Conservation (phyloP, 2,888 invertebrate genomes). For the Amphipoea oculea region DNA sequence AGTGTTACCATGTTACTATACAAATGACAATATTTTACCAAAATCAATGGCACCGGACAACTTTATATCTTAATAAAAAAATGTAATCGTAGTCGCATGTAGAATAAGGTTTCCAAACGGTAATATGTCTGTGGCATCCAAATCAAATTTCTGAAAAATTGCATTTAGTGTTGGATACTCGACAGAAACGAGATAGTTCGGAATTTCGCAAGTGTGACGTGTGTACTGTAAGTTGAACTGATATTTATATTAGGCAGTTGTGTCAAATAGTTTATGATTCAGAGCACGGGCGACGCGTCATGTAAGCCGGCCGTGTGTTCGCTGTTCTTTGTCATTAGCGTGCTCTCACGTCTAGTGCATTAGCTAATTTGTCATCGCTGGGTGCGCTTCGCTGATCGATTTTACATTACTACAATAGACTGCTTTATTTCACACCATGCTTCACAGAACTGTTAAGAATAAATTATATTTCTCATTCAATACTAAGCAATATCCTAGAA, state of each 20-base stretch:
- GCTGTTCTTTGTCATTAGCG: constrained; percentile 86
- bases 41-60: background rate
- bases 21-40: background rate
- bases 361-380: constrained; percentile 86
- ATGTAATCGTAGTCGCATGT: constrained; percentile 19
- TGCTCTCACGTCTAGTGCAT: constrained; percentile 86
- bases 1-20: background rate
- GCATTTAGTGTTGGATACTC: constrained; percentile 34
- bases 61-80: constrained; percentile 14
- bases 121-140: constrained; percentile 55
- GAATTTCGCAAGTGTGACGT: constrained; percentile 20
- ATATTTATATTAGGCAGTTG: constrained; percentile 8
- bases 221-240: constrained; percentile 1
- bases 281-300: constrained; percentile 66
- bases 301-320: constrained; percentile 76
- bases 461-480: constrained; percentile 13
- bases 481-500: constrained; percentile 10
- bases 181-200: constrained; percentile 32
- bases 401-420: constrained; percentile 69
- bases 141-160: constrained; percentile 56
- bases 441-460: constrained; percentile 43
- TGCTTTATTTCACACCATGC: constrained; percentile 56
- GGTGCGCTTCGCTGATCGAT: constrained; percentile 74
- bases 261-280: constrained; percentile 12
- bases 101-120: constrained; percentile 51